Evolutionary conservation across 1,140 invertebrate genomes (phyloP).

Genomic region (Zeugodacus cucurbitae): DNA sequence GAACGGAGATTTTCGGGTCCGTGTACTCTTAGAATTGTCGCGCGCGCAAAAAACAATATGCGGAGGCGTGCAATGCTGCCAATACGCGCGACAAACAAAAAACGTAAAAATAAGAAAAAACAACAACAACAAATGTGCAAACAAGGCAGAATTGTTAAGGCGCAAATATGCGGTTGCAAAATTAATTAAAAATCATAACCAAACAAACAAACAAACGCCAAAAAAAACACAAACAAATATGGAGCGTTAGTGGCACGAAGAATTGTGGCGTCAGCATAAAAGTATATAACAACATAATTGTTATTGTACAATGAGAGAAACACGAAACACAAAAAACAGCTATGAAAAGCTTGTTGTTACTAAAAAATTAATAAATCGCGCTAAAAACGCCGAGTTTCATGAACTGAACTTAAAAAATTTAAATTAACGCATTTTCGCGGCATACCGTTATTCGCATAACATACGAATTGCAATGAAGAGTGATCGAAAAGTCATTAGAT

Average conservation of each 20-base stretch:
- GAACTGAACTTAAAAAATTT: no score
- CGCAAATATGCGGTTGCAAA: slow-evolving; percentile 29
- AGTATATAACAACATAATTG: no score
- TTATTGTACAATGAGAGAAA: no score
- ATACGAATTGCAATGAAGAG: no score
- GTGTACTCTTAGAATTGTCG: neutral
- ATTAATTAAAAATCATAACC: slow-evolving; percentile 25
- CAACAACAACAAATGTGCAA: neutral
- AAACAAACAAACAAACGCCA: neutral
- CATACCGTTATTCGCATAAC: no score
- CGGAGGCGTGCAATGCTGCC: neutral
- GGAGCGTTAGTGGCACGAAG: neutral
- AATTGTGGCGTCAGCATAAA: neutral
- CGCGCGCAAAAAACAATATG: neutral
- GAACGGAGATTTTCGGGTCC: neutral
- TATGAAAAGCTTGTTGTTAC: neutral
- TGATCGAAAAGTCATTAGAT: no score
- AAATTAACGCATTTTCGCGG: no score
- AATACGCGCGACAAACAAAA: neutral
- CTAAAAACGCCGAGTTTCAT: no score
- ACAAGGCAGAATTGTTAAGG: neutral
- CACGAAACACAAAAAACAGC: no score
- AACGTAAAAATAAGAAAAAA: neutral
- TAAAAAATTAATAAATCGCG: no score
- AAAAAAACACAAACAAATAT: neutral